Evolutionary conservation across 1,140 invertebrate genomes (phyloP).

Genomic region (Zaprionus davidi): DNA sequence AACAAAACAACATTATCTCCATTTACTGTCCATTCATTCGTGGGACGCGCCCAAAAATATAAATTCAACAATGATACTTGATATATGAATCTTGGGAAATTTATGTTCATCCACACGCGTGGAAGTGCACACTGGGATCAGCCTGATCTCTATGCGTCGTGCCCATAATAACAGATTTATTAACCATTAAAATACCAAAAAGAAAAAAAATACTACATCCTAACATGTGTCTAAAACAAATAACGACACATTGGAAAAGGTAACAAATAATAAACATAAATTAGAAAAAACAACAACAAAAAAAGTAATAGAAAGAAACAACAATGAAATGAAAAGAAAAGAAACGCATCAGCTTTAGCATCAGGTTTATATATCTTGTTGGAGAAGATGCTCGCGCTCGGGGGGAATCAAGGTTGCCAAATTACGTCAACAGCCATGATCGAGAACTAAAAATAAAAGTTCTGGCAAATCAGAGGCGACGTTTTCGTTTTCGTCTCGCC

Average conservation of each 20-base stretch:
- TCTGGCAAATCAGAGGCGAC: constrained; percentile 76
- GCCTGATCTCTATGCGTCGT: constrained; percentile 45
- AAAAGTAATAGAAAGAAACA: constrained; percentile 18
- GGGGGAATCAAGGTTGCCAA: constrained; percentile 79
- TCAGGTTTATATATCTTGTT: constrained; percentile 41
- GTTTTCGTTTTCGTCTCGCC: constrained; percentile 54
- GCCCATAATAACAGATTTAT: constrained; percentile 70
- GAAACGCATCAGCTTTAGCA: constrained; percentile 26
- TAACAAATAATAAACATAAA: constrained; percentile 82
- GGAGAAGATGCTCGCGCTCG: constrained; percentile 34
- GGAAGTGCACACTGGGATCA: constrained; percentile 36
- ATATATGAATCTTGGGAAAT: constrained; percentile 60
- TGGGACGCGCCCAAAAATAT: constrained; percentile 13
- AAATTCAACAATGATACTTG: constrained; percentile 24
- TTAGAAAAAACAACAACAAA: constrained; percentile 53
- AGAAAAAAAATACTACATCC: constrained; percentile 39
- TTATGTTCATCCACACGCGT: constrained; percentile 49
- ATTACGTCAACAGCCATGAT: constrained; percentile 77
- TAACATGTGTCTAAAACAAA: constrained; percentile 72
- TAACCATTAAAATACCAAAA: constrained; percentile 64
- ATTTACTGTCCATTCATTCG: constrained; percentile 3
- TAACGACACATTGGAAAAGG: constrained; percentile 79
- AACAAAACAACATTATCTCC: background rate
- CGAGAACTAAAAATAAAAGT: constrained; percentile 72
- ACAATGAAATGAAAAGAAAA: constrained; percentile 25